Conservation (phyloP, 2,797 vertebrate species). For the Eospalax fontanierii region DNA sequence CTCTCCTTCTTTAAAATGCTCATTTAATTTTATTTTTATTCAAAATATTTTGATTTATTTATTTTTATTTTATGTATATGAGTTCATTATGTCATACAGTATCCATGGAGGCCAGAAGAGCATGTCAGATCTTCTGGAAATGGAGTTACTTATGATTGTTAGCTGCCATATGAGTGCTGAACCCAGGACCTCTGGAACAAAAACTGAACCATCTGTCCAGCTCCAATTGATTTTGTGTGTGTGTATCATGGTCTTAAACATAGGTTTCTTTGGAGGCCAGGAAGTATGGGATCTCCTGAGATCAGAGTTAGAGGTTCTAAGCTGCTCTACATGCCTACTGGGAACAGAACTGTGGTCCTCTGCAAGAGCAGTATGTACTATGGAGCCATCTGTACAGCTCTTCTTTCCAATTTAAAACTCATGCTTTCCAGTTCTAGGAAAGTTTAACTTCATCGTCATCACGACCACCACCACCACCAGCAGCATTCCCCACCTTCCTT, state of each 20-base stretch:
- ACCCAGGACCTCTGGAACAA: too few species aligned
- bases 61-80: background rate
- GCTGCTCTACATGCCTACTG: background rate
- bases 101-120: background rate
- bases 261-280: too few species aligned
- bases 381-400: background rate
- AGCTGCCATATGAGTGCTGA: too few species aligned
- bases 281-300: too few species aligned
- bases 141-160: too few species aligned
- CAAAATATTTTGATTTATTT: too few species aligned
- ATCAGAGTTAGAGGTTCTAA: background rate
- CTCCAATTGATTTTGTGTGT: too few species aligned
- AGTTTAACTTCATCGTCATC: background rate
- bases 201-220: too few species aligned
- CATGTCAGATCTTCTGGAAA: background rate
- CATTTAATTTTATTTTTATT: background rate
- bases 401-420: background rate
- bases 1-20: background rate
- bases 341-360: background rate
- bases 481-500: too few species aligned
- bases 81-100: background rate
- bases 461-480: background rate
- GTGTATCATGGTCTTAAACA: too few species aligned
- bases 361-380: background rate
- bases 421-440: conserved; percentile 20